Conservation (phyloP, 1,140 invertebrate genomes). For the Drosophila ananassae region DNA sequence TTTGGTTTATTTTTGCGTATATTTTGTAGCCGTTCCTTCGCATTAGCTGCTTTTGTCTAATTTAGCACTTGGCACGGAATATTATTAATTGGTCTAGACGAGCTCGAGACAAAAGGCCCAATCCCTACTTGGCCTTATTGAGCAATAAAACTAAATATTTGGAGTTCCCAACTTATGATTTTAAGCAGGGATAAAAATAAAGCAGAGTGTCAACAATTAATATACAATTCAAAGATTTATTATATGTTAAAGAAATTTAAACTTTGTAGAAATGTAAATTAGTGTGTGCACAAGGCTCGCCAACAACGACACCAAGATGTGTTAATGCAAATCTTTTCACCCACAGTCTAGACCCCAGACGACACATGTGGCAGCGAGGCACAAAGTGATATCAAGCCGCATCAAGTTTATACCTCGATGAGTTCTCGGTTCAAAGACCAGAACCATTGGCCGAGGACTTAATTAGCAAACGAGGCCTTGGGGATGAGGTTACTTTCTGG, state of each 20-base stretch:
- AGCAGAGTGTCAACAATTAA: not conserved
- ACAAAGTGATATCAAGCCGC: conserved; percentile 24
- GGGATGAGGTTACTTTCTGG: conserved; percentile 5
- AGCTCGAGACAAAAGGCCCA: conserved; percentile 36
- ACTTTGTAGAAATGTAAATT: not conserved
- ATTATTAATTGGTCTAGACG: conserved; percentile 79
- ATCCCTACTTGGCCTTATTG: conserved; percentile 31
- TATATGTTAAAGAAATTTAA: no score
- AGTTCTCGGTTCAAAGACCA: conserved; percentile 23
- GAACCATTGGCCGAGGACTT: conserved; percentile 31
- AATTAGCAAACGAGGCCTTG: conserved; percentile 40
- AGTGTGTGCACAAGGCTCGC: not conserved
- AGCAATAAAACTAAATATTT: conserved; percentile 27
- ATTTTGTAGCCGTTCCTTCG: conserved; percentile 23
- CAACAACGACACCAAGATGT: not conserved
- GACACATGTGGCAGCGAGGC: conserved; percentile 14
- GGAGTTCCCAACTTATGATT: not conserved
- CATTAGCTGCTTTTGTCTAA: conserved; percentile 54
- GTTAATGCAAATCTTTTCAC: not conserved
- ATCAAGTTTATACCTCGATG: conserved; percentile 19
- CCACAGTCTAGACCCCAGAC: conserved; percentile 17
- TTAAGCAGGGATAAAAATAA: not conserved
- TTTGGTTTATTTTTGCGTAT: conserved; percentile 54
- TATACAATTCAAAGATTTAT: not conserved
- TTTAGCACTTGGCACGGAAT: conserved; percentile 72